Evolutionary conservation across 1,140 invertebrate genomes (phyloP).

Genomic region (Lerema accius): DNA sequence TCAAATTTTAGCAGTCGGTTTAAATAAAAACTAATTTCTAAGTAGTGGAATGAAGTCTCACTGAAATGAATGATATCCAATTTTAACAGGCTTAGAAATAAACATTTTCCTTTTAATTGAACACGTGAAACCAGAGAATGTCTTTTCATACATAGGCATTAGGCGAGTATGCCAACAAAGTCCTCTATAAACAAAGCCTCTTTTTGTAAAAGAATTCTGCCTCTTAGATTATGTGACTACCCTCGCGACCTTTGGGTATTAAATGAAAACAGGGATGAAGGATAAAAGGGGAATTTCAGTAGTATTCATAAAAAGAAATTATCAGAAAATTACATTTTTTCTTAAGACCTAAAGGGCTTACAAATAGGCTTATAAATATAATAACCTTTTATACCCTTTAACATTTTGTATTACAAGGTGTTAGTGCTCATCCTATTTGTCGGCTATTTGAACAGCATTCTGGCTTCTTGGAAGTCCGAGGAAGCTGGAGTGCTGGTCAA

Average conservation of each 20-base stretch:
- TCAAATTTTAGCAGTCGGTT: no score
- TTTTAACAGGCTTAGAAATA: no score
- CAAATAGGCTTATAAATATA: not conserved
- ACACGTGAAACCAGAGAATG: slow-evolving; percentile 2
- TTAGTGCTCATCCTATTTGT: no score
- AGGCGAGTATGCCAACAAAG: slow-evolving; percentile 14
- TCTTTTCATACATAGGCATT: slow-evolving; percentile 3
- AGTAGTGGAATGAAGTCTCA: no score
- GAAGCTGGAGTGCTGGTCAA: no score
- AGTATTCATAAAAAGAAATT: slow-evolving; percentile 10
- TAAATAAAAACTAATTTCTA: no score
- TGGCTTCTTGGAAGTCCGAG: no score
- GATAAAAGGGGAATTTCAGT: slow-evolving; percentile 13
- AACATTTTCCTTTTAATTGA: slow-evolving; percentile 2
- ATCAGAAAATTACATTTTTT: slow-evolving; percentile 13
- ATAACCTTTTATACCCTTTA: not conserved
- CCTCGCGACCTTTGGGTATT: slow-evolving; percentile 24
- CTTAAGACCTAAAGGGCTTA: not conserved
- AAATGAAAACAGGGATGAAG: slow-evolving; percentile 17
- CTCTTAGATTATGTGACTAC: slow-evolving; percentile 25
- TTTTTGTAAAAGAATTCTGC: slow-evolving; percentile 22
- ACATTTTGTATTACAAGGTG: not conserved
- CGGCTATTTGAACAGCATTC: no score
- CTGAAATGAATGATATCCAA: no score
- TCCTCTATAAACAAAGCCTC: slow-evolving; percentile 24